These are phyloP conservation scores for Temnothorax rugatulus DNA, from an alignment of 2,888 invertebrate genomes.

Conservation along the genomic window DNA sequence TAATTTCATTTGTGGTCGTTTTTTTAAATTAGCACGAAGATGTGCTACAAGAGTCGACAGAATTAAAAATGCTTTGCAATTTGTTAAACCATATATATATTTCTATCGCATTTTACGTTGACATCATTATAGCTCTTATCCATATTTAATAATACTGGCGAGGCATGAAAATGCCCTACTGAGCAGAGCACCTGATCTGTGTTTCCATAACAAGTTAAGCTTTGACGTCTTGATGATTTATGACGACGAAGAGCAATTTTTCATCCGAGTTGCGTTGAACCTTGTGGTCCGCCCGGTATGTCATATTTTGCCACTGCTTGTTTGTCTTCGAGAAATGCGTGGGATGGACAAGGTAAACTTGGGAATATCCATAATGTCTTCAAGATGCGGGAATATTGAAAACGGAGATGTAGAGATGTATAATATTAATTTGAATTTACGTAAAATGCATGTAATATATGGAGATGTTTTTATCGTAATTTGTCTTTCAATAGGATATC, in stretches of 20 bases:
- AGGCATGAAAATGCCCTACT: background rate
- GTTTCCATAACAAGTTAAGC: constrained; percentile 41
- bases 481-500: background rate
- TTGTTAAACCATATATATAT: background rate
- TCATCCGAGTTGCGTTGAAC: constrained; percentile 28
- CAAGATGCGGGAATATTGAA: background rate
- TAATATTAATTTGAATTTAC: constrained; percentile 1
- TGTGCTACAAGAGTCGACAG: background rate
- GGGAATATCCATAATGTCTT: background rate
- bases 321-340: constrained; percentile 11
- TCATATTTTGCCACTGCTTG: constrained; percentile 43
- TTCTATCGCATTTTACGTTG: background rate
- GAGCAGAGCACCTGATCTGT: constrained; percentile 5
- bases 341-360: background rate
- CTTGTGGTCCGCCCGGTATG: constrained; percentile 26
- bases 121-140: constrained; percentile 8
- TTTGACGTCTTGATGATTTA: constrained; percentile 46
- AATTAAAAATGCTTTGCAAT: background rate
- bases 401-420: background rate
- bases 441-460: background rate
- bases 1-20: background rate
- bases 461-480: background rate
- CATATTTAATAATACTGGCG: background rate
- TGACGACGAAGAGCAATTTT: constrained; percentile 30
- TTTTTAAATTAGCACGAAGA: background rate